A percentile compares a stretch with the other conserved stretches of the same genome.
Conservation (phyloP, 2,797 vertebrate genomes). For the Cossypha heuglini region DNA sequence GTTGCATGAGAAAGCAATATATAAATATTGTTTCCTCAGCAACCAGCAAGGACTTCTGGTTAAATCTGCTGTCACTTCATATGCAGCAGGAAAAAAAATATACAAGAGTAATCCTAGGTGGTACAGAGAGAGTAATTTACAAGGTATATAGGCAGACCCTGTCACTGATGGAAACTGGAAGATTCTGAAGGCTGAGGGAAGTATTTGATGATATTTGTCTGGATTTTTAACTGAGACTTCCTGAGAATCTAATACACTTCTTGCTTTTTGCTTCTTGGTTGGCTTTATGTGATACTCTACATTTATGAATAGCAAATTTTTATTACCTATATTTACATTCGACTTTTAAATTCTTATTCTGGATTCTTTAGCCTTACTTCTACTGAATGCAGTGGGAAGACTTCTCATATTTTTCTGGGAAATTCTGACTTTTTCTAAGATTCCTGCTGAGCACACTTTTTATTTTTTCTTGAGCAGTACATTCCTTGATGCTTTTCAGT, state of each 20-base stretch:
- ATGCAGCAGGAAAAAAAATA: not conserved
- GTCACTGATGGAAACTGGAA: not conserved
- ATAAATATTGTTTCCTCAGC: conserved; percentile 33
- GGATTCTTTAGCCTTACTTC: not conserved
- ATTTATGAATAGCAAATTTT: not conserved
- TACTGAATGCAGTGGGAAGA: not conserved
- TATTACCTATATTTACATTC: not conserved
- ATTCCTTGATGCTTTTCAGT: not conserved
- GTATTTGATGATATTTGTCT: not conserved
- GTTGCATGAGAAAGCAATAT: not conserved
- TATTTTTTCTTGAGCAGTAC: not conserved
- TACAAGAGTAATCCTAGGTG: not conserved
- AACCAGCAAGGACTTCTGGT: not conserved
- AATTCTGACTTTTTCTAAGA: not conserved
- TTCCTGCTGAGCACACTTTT: not conserved
- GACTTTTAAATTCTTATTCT: not conserved
- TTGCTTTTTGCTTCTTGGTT: not conserved
- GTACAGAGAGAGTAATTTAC: not conserved
- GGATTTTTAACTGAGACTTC: not conserved
- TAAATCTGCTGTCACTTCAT: not conserved
- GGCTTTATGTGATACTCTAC: not conserved
- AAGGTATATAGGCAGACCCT: not conserved
- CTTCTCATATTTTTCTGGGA: not conserved
- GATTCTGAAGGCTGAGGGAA: not conserved
- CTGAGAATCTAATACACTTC: not conserved